These are phyloP conservation scores for Phyllotis vaccarum DNA, from an alignment of 2,797 vertebrate species.

Conservation along the genomic window DNA sequence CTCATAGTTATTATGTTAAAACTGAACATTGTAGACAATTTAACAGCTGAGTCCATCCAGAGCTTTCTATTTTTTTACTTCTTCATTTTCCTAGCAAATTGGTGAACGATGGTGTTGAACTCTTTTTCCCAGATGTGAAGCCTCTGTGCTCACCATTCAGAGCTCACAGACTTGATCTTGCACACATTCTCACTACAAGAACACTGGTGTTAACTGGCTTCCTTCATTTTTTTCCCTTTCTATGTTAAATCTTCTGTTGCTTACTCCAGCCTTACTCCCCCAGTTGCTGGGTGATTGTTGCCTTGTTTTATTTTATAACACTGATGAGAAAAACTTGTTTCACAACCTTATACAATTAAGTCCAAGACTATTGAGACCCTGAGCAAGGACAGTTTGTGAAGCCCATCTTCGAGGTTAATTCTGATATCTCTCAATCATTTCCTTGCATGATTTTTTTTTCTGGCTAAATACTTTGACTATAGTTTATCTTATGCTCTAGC, in stretches of 20 bases:
- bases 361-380: background rate
- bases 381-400: background rate
- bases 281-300: background rate
- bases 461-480: background rate
- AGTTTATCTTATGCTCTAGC: background rate
- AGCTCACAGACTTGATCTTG: background rate
- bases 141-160: background rate
- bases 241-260: background rate
- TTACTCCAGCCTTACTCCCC: background rate
- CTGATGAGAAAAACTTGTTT: background rate
- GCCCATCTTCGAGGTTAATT: background rate
- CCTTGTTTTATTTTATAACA: background rate
- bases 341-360: constrained; percentile 8
- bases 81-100: constrained; percentile 26
- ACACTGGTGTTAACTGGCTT: background rate
- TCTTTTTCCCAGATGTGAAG: background rate
- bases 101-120: background rate
- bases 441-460: background rate
- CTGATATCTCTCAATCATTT: background rate
- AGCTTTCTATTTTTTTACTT: background rate
- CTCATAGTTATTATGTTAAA: constrained; percentile 27
- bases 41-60: background rate
- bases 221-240: background rate
- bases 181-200: background rate
- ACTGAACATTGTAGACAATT: background rate